Evolutionary conservation across 1,140 invertebrate genomes (phyloP).

Genomic region (Solen grandis): DNA sequence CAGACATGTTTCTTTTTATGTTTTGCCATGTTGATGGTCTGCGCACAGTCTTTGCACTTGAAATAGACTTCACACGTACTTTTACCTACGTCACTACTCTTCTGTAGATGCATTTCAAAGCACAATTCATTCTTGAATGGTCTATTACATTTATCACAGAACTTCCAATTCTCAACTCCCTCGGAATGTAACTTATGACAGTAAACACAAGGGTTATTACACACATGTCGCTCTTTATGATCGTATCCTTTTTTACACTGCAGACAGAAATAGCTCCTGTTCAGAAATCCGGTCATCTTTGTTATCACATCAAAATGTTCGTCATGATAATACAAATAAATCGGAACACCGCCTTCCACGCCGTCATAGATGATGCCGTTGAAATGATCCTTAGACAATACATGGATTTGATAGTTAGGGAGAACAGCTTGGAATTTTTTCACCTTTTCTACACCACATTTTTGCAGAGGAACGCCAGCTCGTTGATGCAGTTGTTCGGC

Average conservation of each 20-base stretch:
- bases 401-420: neutral
- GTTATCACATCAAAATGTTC: too few species aligned
- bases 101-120: conserved; percentile 6
- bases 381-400: neutral
- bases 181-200: neutral
- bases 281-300: conserved; percentile 27
- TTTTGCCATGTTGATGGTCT: conserved; percentile 25
- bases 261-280: conserved; percentile 28
- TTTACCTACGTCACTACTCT: neutral
- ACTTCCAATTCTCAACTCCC: neutral
- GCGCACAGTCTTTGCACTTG: conserved; percentile 12
- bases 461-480: neutral
- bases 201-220: neutral
- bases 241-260: conserved; percentile 11
- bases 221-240: neutral
- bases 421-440: too few species aligned
- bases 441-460: conserved; percentile 3
- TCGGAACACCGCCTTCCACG: too few species aligned
- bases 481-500: neutral
- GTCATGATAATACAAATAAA: too few species aligned
- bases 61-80: neutral
- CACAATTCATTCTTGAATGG: neutral
- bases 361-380: too few species aligned
- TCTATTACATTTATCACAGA: conserved; percentile 10
- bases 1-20: too few species aligned